Evolutionary conservation across 2,113 vertebrate genomes (phyloP), one percentile per base, ranked within the genome.

Genomic region (Epinephelus lanceolatus): DNA sequence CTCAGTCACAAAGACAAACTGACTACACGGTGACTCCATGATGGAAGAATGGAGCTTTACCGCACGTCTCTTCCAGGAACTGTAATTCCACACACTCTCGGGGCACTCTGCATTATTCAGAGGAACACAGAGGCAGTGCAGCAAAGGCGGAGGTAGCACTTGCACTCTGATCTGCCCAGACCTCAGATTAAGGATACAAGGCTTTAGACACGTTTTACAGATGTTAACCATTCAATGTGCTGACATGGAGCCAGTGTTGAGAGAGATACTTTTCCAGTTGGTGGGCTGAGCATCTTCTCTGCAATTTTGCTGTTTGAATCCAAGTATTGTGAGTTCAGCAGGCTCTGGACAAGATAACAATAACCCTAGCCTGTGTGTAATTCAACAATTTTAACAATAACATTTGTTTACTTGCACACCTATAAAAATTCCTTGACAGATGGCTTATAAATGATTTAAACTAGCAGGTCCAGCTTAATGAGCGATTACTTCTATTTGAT

Each of bases 101-200:
- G 59, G 87, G 91, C 91, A 83, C 84, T 56, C 53, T 91, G 91
- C 92, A 93, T 95, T 94, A 95, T 91, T 94, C 88, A 94, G 92
- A 7, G 25, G 67, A 87, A 92, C 88, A 91, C 79, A 81, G 83
- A 85, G 81, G 70, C 61, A 52, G 65, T 25, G 73, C 53, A 86
- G 80, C 83, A 73, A 65, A 87, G 63, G 63, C 23, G 4, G 65
- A 71, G 30, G 67, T 69, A 83, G 60, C 83, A 76, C 70, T 82
- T 87, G 71, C 84, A 88, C 84, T 81, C 69, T 84, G 79, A 82
- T 85, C 88, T 59, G 33, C 47, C 77, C 57, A 59, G 73, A 85
- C 85, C 75, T 87, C 69, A 81, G 81, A 85, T 91, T 89, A 86
- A 76, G 65, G 61, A 57, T 81, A 90, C 78, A 72, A 65, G 73